Conservation (phyloP, 2,888 invertebrate species). For the Trichopria drosophilae region DNA sequence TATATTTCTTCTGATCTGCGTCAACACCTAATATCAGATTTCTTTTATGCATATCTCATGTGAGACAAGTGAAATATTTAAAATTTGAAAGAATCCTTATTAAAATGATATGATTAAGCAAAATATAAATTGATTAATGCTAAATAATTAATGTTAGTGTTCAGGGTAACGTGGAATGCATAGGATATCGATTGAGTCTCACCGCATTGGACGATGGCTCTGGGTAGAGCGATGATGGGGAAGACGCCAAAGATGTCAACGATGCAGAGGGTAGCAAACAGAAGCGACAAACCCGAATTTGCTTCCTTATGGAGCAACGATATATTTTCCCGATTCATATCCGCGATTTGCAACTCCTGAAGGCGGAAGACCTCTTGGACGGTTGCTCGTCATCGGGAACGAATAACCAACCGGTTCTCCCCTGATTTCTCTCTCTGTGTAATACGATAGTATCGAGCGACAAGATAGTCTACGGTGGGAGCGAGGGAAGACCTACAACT, state of each 20-base stretch:
- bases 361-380: slow-evolving; percentile 12
- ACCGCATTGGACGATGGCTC: slow-evolving; percentile 77
- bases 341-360: slow-evolving; percentile 11
- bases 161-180: too few species aligned
- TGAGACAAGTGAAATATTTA: too few species aligned
- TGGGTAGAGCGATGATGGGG: slow-evolving; percentile 76
- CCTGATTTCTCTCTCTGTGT: slow-evolving; percentile 39
- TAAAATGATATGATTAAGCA: neutral
- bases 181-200: slow-evolving; percentile 46
- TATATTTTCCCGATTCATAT: slow-evolving; percentile 47
- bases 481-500: slow-evolving; percentile 49
- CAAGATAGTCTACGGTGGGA: slow-evolving; percentile 34
- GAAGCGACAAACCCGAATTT: slow-evolving; percentile 65
- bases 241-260: slow-evolving; percentile 83
- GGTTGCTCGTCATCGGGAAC: slow-evolving; percentile 4
- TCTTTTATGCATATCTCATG: too few species aligned
- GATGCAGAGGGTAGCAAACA: slow-evolving; percentile 75
- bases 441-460: slow-evolving; percentile 44
- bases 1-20: too few species aligned
- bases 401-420: slow-evolving; percentile 45
- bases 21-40: too few species aligned
- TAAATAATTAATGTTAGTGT: too few species aligned
- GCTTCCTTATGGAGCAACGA: slow-evolving; percentile 42
- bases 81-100: neutral
- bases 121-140: neutral